These are phyloP conservation scores for Ceratoteleas bidentatus DNA, from an alignment of 1,140 invertebrate species.

Conservation along the genomic window DNA sequence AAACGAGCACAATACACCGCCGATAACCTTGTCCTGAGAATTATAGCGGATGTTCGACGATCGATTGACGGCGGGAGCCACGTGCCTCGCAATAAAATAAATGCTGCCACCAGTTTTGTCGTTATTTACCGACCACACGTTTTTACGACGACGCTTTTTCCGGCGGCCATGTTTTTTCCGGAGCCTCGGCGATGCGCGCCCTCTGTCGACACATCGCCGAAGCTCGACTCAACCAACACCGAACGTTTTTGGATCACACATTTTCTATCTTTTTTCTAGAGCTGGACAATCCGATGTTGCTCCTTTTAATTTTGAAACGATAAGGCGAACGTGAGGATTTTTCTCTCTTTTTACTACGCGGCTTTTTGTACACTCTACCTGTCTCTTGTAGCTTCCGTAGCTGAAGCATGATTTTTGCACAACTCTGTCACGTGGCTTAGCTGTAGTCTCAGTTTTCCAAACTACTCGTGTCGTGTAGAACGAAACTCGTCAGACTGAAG, in stretches of 20 bases:
- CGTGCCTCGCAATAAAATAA: conserved; percentile 39
- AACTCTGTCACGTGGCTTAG: conserved; percentile 44
- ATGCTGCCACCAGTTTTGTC: conserved; percentile 30
- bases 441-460: conserved; percentile 29
- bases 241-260: not conserved
- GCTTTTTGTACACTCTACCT: conserved; percentile 47
- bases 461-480: not conserved
- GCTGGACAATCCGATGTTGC: conserved; percentile 55
- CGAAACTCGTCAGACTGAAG: no score
- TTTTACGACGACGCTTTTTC: conserved; percentile 13
- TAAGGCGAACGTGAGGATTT: conserved; percentile 68
- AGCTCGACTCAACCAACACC: no score
- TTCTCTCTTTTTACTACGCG: conserved; percentile 46
- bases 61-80: conserved; percentile 26
- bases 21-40: conserved; percentile 39
- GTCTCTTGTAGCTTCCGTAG: conserved; percentile 45
- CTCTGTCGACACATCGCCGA: no score
- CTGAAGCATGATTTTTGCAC: conserved; percentile 58
- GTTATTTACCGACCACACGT: conserved; percentile 35
- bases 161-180: not conserved
- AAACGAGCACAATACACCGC: not conserved
- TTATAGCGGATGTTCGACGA: conserved; percentile 44
- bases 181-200: conserved; percentile 8
- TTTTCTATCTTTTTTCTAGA: conserved; percentile 61
- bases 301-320: conserved; percentile 67